These are phyloP conservation scores for Leptothorax acervorum DNA, from an alignment of 2,888 invertebrate species.

Conservation along the genomic window DNA sequence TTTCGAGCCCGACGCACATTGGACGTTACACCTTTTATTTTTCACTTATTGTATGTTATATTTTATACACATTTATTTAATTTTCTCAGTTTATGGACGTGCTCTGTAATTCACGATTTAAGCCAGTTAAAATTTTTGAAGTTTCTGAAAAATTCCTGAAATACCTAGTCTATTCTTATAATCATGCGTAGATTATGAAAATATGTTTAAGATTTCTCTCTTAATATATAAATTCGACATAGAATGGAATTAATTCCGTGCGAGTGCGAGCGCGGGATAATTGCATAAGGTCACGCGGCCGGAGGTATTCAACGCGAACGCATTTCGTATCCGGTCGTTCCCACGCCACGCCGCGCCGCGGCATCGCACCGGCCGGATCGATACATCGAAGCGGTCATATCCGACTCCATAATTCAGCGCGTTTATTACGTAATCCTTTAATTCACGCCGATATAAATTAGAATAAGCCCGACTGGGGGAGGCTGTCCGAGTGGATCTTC, in stretches of 20 bases:
- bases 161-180: not conserved
- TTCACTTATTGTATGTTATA: constrained; percentile 7
- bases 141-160: not conserved
- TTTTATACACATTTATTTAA: not conserved
- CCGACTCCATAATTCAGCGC: constrained; percentile 67
- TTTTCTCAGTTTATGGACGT: not conserved
- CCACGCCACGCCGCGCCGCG: constrained; percentile 46
- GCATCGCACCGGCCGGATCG: constrained; percentile 51
- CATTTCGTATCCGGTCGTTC: not conserved
- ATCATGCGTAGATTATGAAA: too few species aligned
- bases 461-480: constrained; percentile 60
- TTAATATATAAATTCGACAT: not conserved
- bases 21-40: not conserved
- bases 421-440: constrained; percentile 75
- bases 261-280: not conserved
- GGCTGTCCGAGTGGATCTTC: constrained; percentile 61
- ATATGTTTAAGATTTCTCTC: not conserved
- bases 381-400: constrained; percentile 68
- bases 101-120: not conserved
- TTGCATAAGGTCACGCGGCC: not conserved
- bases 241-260: constrained; percentile 29
- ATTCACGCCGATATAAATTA: constrained; percentile 75
- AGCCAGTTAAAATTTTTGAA: not conserved
- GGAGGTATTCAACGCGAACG: constrained; percentile 12
- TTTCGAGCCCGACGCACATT: not conserved